Percentiles rank a stretch among this genome's conserved stretches.
Conservation (phyloP, 1,140 invertebrate genomes). For the Carposina sasakii region DNA sequence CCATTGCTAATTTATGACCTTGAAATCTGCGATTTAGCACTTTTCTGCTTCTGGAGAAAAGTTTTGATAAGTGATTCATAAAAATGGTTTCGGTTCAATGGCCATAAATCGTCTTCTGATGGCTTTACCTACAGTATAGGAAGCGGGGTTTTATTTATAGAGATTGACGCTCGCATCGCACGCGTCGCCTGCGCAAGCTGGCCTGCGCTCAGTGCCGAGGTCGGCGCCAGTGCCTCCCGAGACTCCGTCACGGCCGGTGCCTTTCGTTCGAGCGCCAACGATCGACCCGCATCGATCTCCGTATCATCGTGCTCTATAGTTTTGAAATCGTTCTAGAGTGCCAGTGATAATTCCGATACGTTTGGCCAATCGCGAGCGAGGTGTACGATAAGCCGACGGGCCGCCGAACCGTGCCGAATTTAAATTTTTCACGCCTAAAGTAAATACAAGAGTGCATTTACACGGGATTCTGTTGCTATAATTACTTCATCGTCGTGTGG, state of each 20-base stretch:
- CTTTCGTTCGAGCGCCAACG: conserved; percentile 18
- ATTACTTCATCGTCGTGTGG: conserved; percentile 46
- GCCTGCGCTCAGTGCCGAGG: conserved; percentile 17
- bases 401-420: conserved; percentile 43
- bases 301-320: conserved; percentile 30
- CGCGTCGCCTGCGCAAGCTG: conserved; percentile 18
- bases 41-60: too few relatives aligned
- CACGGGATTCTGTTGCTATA: conserved; percentile 42
- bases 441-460: conserved; percentile 38
- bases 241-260: conserved; percentile 35
- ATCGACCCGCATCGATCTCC: conserved; percentile 22
- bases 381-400: conserved; percentile 41
- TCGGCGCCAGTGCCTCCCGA: conserved; percentile 34
- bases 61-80: too few relatives aligned
- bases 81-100: conserved; percentile 62
- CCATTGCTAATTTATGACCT: neutral
- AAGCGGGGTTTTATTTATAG: conserved; percentile 66
- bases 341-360: conserved; percentile 53
- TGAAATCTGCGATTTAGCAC: conserved; percentile 25
- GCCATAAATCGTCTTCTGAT: conserved; percentile 64
- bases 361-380: conserved; percentile 45
- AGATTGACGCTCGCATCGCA: conserved; percentile 34
- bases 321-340: conserved; percentile 43
- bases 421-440: conserved; percentile 40
- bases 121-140: conserved; percentile 54